These are phyloP conservation scores for Cosmia pyralina DNA, from an alignment of 2,888 invertebrate species.

Conservation along the genomic window DNA sequence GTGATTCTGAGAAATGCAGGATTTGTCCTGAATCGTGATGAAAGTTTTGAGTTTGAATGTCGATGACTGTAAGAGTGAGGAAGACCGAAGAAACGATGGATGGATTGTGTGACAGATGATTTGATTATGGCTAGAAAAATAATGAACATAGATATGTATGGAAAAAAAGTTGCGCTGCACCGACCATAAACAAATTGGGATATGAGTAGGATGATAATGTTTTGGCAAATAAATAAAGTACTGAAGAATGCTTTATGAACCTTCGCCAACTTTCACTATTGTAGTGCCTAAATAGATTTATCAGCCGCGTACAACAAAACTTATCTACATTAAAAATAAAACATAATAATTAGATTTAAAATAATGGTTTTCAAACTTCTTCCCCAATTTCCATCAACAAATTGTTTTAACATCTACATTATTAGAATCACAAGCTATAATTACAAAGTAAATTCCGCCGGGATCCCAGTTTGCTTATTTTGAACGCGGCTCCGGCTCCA, in stretches of 20 bases:
- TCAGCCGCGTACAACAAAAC: no score
- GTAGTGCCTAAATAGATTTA: no score
- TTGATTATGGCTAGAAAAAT: neutral
- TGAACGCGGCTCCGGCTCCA: constrained; percentile 13
- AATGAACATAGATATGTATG: neutral
- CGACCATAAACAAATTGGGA: neutral
- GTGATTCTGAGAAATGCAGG: no score
- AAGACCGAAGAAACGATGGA: neutral
- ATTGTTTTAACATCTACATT: constrained; percentile 31
- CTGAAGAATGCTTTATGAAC: neutral
- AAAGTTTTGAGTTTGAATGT: neutral
- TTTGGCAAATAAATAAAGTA: neutral
- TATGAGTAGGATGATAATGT: neutral
- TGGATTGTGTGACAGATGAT: neutral
- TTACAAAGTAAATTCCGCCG: constrained; percentile 36
- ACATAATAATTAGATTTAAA: constrained; percentile 5
- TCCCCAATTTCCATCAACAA: neutral
- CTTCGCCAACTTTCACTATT: no score
- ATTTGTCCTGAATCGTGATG: neutral
- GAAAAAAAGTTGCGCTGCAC: no score
- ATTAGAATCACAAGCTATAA: constrained; percentile 44
- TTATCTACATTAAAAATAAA: neutral
- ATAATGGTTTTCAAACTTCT: neutral
- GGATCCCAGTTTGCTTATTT: constrained; percentile 28
- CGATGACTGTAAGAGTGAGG: neutral